Conservation (phyloP, 2,797 vertebrate species). For the Etheostoma nigrum region DNA sequence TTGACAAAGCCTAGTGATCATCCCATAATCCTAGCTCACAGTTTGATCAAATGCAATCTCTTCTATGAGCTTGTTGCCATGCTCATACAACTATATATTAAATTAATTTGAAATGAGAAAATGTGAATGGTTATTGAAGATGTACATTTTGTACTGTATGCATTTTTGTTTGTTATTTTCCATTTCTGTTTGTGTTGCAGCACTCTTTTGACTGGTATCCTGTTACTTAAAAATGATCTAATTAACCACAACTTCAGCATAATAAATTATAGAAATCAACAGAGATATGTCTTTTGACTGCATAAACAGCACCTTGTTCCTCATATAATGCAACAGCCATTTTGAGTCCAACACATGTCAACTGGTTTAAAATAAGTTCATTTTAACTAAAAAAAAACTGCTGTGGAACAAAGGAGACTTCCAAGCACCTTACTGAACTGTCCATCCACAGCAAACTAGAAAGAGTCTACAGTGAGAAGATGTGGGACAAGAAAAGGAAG, state of each 20-base stretch:
- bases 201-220: neutral
- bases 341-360: neutral
- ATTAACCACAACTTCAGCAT: neutral
- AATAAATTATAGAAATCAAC: neutral
- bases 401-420: neutral
- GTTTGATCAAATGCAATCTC: slow-evolving; percentile 49
- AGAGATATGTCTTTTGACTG: neutral
- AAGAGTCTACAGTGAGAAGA: slow-evolving; percentile 29
- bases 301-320: neutral
- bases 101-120: slow-evolving; percentile 18
- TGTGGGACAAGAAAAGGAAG: slow-evolving; percentile 12
- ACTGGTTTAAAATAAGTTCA: neutral
- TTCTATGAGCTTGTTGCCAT: slow-evolving; percentile 23
- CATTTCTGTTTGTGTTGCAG: neutral
- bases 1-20: slow-evolving; percentile 57
- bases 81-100: neutral
- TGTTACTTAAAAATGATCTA: neutral
- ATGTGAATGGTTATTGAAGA: slow-evolving; percentile 1
- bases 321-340: neutral
- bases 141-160: neutral
- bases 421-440: slow-evolving; percentile 8
- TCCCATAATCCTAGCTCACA: slow-evolving; percentile 48
- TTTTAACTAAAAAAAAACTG: neutral
- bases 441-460: slow-evolving; percentile 24
- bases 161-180: neutral